phyloP scores from a whole-genome alignment of 2,888 invertebrate species.

The Rutpela maculata region DNA sequence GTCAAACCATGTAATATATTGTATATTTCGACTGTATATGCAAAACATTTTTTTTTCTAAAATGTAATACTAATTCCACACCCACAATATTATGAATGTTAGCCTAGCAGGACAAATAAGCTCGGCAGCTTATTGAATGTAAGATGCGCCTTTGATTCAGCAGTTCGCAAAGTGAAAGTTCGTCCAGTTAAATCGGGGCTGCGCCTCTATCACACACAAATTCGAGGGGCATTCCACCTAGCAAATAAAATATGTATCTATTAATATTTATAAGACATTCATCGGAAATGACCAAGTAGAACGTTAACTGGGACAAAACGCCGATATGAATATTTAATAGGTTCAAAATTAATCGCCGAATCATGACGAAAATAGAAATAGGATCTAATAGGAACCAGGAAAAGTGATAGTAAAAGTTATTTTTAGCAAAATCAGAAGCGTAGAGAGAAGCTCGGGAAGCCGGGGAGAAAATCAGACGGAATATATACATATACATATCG shows the following conservation, averaged over 20 bases:
- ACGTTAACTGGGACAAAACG: slow-evolving; percentile 31
- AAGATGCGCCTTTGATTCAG: slow-evolving; percentile 11
- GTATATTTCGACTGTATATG: no score
- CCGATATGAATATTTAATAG: slow-evolving; percentile 27
- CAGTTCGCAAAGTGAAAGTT: slow-evolving; percentile 23
- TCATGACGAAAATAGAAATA: slow-evolving; percentile 14
- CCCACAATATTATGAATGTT: no score
- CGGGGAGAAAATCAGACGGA: no score
- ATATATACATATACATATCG: no score
- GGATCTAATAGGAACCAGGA: not conserved
- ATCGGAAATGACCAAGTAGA: not conserved
- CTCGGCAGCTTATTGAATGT: not conserved
- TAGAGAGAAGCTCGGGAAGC: not conserved
- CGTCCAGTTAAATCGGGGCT: slow-evolving; percentile 12
- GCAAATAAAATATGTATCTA: not conserved
- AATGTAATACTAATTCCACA: no score
- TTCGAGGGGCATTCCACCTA: not conserved
- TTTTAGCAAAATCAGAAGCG: not conserved
- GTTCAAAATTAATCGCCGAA: slow-evolving; percentile 15
- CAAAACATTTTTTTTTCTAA: no score
- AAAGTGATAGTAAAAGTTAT: slow-evolving; percentile 13
- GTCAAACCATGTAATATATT: no score
- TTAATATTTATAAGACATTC: slow-evolving; percentile 21
- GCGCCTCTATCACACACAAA: slow-evolving; percentile 15
- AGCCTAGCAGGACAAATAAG: no score